Evolutionary conservation across 2,888 invertebrate species (phyloP).

Genomic region (Melikaiella ostensackeni): DNA sequence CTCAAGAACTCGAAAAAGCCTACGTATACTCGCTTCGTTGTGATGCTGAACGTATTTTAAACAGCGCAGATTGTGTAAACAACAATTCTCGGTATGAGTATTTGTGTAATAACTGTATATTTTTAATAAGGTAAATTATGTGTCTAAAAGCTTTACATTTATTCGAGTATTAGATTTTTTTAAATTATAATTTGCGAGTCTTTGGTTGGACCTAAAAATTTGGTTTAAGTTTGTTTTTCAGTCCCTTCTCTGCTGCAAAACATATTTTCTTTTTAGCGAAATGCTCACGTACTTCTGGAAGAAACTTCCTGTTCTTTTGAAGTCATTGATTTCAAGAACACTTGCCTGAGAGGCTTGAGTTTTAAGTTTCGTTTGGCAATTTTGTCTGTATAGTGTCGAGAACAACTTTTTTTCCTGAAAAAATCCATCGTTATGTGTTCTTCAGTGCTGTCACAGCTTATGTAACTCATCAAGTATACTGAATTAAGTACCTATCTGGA

Average conservation of each 20-base stretch:
- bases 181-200: constrained; percentile 2
- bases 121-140: constrained; percentile 45
- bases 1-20: not conserved
- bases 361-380: not conserved
- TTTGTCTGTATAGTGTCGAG: not conserved
- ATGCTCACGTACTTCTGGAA: not conserved
- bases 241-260: constrained; percentile 11
- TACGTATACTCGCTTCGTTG: constrained; percentile 18
- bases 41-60: constrained; percentile 1
- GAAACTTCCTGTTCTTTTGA: not conserved
- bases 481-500: constrained; percentile 50
- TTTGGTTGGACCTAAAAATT: constrained; percentile 10
- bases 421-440: constrained; percentile 49
- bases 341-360: not conserved
- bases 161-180: constrained; percentile 29
- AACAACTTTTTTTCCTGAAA: constrained; percentile 42
- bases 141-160: constrained; percentile 42
- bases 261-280: not conserved
- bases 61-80: not conserved
- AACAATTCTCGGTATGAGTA: constrained; percentile 42
- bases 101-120: constrained; percentile 48
- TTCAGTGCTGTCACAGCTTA: constrained; percentile 45
- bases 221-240: not conserved
- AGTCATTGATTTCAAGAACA: not conserved
- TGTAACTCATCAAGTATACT: constrained; percentile 41